Conservation (phyloP, 30 jellyfish, hydroid and myxozoan species). For the Sanderia malayensis region DNA sequence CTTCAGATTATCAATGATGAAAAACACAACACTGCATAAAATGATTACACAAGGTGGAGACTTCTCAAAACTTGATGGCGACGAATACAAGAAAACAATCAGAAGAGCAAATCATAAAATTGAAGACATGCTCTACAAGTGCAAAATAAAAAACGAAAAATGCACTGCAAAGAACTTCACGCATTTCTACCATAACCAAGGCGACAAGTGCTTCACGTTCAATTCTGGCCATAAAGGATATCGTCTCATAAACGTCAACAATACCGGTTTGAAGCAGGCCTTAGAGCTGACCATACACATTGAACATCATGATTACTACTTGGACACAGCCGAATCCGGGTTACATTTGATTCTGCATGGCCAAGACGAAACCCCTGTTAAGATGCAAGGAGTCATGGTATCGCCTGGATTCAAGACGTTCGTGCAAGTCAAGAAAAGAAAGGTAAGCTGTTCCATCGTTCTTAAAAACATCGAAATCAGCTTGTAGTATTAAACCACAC, state of each 20-base stretch:
- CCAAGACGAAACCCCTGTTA: conserved; percentile 72
- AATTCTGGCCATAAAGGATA: conserved; percentile 69
- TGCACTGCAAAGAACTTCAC: conserved; percentile 68
- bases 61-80: conserved; percentile 32
- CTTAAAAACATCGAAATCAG: no score
- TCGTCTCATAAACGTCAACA: conserved; percentile 22
- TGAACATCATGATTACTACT: conserved; percentile 77
- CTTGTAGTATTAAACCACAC: no score
- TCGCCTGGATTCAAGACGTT: conserved; percentile 68
- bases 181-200: conserved; percentile 76
- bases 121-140: conserved; percentile 66
- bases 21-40: conserved; percentile 59
- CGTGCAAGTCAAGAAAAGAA: conserved; percentile 38
- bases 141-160: conserved; percentile 30
- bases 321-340: conserved; percentile 66
- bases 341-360: conserved; percentile 52
- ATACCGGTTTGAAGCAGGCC: conserved; percentile 50
- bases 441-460: conserved; percentile 38
- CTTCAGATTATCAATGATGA: conserved; percentile 63
- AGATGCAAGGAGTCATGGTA: conserved; percentile 43
- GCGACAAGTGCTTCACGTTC: conserved; percentile 81
- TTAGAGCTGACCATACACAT: conserved; percentile 47
- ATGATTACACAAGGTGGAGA: conserved; percentile 17
- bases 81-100: conserved; percentile 66
- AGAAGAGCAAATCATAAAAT: conserved; percentile 78